phyloP scores from a whole-genome alignment of 2,113 vertebrate species.

The Lepisosteus oculatus region DNA sequence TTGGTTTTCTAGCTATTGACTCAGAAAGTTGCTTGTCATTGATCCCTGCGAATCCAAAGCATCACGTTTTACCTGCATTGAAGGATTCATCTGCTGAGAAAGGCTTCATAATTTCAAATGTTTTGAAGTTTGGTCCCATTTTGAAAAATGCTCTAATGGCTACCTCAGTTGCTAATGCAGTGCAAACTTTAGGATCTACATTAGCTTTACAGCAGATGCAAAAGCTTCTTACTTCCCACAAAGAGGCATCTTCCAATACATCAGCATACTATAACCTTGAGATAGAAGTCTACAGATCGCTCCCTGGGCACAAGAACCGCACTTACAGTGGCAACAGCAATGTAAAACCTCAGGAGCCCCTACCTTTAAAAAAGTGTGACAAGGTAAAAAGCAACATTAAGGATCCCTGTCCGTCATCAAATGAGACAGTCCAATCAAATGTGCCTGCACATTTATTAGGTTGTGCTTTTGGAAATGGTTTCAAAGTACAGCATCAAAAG shows the following conservation, averaged over 20 bases:
- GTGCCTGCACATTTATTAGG: slow-evolving; percentile 13
- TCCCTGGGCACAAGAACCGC: neutral
- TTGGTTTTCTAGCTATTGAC: slow-evolving; percentile 28
- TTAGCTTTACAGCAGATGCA: slow-evolving; percentile 31
- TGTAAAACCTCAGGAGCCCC: neutral
- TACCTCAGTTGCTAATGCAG: slow-evolving; percentile 36
- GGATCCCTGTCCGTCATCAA: slow-evolving; percentile 12
- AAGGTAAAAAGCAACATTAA: slow-evolving; percentile 10
- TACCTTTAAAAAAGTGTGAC: neutral
- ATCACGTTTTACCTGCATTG: neutral
- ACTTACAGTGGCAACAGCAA: neutral
- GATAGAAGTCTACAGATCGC: neutral
- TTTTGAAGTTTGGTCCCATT: slow-evolving; percentile 44
- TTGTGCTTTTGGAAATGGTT: slow-evolving; percentile 29
- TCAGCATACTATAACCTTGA: neutral
- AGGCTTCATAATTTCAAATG: slow-evolving; percentile 18
- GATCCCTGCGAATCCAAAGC: slow-evolving; percentile 12
- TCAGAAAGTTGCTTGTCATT: slow-evolving; percentile 8
- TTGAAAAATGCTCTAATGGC: slow-evolving; percentile 41
- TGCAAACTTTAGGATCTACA: slow-evolving; percentile 35
- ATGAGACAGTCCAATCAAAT: neutral
- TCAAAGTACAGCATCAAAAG: slow-evolving; percentile 54
- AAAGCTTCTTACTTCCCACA: slow-evolving; percentile 18
- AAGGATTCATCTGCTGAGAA: slow-evolving; percentile 10
- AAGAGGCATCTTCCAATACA: neutral